Evolutionary conservation across 2,888 invertebrate species (phyloP).

Genomic region (Leucoma salicis): DNA sequence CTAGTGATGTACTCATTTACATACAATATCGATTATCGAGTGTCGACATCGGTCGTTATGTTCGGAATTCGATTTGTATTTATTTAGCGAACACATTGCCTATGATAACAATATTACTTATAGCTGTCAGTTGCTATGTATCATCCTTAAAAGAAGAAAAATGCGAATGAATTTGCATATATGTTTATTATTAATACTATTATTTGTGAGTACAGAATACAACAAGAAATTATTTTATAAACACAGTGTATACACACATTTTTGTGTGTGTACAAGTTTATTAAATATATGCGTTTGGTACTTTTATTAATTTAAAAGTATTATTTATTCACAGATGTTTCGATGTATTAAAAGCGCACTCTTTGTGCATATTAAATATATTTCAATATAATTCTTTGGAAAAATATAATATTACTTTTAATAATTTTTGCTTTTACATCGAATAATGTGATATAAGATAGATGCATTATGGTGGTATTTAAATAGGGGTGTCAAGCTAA

Average conservation of each 20-base stretch:
- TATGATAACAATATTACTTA: constrained; percentile 19
- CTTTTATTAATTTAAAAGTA: no score
- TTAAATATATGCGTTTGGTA: not conserved
- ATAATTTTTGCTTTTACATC: no score
- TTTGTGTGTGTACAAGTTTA: not conserved
- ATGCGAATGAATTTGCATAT: constrained; percentile 21
- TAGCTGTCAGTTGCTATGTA: constrained; percentile 15
- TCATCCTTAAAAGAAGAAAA: constrained; percentile 25
- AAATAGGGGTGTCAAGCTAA: no score
- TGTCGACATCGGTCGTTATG: constrained; percentile 24
- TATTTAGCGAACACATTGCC: constrained; percentile 19
- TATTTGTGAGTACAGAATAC: constrained; percentile 11
- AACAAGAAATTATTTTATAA: not conserved
- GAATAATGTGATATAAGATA: no score
- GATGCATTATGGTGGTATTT: no score
- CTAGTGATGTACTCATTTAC: constrained; percentile 32
- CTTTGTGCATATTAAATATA: no score
- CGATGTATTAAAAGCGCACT: no score
- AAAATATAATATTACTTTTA: no score
- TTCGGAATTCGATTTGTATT: constrained; percentile 21
- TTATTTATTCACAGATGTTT: no score
- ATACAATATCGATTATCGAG: constrained; percentile 41
- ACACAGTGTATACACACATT: no score
- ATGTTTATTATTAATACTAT: constrained; percentile 30
- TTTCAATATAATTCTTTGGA: no score